Percentiles rank a stretch among this genome's conserved stretches.
Evolutionary conservation across 2,888 invertebrate species (phyloP).

Genomic region (Colostygia pectinataria): DNA sequence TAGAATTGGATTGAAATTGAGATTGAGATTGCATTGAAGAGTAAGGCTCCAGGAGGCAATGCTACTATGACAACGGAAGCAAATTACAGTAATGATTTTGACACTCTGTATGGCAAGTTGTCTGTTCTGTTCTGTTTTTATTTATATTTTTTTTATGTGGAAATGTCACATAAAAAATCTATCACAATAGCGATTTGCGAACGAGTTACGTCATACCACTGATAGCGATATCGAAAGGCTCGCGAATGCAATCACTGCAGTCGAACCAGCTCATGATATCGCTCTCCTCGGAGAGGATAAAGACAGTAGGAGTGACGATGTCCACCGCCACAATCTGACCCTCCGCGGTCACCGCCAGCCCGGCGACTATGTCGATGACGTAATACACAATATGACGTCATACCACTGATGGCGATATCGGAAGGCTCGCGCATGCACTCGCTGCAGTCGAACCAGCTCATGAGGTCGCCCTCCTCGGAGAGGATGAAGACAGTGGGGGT

Average conservation of each 20-base stretch:
- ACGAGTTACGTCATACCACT: no score
- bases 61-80: no score
- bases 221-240: slow-evolving; percentile 98
- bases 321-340: slow-evolving; percentile 98
- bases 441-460: slow-evolving; percentile 98
- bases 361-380: slow-evolving; percentile 96
- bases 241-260: slow-evolving; percentile 98
- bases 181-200: no score
- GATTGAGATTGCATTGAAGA: no score
- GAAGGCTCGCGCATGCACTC: slow-evolving; percentile 99
- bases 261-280: slow-evolving; percentile 98
- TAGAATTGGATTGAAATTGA: no score
- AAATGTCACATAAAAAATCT: no score
- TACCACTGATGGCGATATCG: slow-evolving; percentile 96
- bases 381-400: no score
- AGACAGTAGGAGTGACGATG: slow-evolving; percentile 98
- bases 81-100: no score
- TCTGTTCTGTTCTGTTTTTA: no score
- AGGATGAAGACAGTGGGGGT: slow-evolving; percentile 98
- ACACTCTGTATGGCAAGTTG: no score
- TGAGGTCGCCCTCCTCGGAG: slow-evolving; percentile 94
- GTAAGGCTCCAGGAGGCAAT: no score
- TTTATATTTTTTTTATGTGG: no score
- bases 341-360: slow-evolving; percentile 94
- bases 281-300: slow-evolving; percentile 95